These are phyloP conservation scores for Galemys pyrenaicus DNA, from an alignment of 2,113 vertebrate species.

Conservation along the genomic window DNA sequence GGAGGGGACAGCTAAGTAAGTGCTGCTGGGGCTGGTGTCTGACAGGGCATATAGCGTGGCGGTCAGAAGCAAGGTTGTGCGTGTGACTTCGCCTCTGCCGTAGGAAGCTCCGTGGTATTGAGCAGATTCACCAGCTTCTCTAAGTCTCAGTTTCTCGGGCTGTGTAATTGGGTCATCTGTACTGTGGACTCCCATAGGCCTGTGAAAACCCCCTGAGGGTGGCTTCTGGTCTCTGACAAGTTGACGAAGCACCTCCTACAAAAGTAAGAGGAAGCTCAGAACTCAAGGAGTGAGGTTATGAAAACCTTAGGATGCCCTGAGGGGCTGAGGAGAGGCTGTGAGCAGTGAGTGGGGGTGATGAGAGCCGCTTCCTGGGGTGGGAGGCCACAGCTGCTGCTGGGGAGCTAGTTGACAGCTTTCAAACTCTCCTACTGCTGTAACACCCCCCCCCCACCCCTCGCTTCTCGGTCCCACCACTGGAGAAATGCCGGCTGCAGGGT, in stretches of 20 bases:
- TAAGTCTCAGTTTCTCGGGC: background rate
- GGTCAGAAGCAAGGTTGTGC: background rate
- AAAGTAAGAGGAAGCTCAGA: conserved; percentile 34
- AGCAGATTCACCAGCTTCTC: background rate
- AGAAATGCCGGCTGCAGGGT: background rate
- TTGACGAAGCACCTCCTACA: conserved; percentile 14
- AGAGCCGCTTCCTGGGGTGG: background rate
- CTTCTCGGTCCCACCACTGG: background rate
- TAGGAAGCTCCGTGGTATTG: background rate
- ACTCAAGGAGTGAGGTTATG: conserved; percentile 10
- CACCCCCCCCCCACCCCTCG: background rate
- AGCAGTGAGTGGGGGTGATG: background rate
- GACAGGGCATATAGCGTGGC: background rate
- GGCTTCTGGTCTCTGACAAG: conserved; percentile 53
- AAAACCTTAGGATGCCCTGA: conserved; percentile 1
- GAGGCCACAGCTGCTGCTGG: background rate
- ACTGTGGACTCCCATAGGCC: background rate
- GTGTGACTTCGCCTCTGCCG: background rate
- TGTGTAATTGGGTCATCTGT: conserved; percentile 27
- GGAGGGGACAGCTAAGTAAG: background rate
- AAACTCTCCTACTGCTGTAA: background rate
- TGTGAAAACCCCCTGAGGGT: conserved; percentile 36
- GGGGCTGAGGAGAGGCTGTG: background rate
- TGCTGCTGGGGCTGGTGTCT: background rate
- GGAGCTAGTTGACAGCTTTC: background rate